Evolutionary conservation across 2,113 vertebrate genomes (phyloP), one percentile per base, ranked within the genome.

Genomic region (Chrysochloris asiatica): DNA sequence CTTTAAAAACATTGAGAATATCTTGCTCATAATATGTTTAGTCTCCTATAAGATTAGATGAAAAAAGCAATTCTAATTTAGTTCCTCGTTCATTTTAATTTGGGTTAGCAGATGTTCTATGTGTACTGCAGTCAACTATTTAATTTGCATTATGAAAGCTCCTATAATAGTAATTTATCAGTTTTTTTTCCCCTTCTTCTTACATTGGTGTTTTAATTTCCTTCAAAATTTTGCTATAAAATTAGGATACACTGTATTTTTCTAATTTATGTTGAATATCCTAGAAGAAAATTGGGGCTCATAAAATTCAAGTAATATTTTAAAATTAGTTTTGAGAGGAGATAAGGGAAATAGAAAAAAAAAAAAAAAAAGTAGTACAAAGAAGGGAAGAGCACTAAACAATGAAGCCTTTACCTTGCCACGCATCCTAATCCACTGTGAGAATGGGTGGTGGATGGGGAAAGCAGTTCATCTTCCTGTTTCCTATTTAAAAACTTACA

Each of bases 91-190:
- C 72, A 72, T 90, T 95, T 88, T 93, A 79, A 95, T 92, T 92
- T 94, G 76, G 28, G 28, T 79, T 80, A 93, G 86, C 95, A 95
- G 92, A 95, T 96, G 96, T 94, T 95, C 65, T 67, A 47, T 90
- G 76, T 45, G 11, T 75, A 83, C 36, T 24, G 48, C 59, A 47
- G 75, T 93, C 73, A 92, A 90, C 88, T 92, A 73, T 91, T 95
- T 93, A 83, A 88, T 95, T 95, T 95, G 83, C 73, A 92, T 94
- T 93, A 86, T 92, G 80, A 41, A 93, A 95, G 43, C 87, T 45
- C 38, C 63, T 88, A 36, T 94, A 87, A 94, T 90, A 72, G 56
- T 63, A 92, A 83, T 94, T 92, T 88, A 79, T 92, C 76, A 63
- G n/a, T n/a, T 33, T 48, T 87, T 36, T 56, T 76, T 13, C 56